Conservation (phyloP, 2,797 vertebrate genomes). For the Glossophaga mutica region DNA sequence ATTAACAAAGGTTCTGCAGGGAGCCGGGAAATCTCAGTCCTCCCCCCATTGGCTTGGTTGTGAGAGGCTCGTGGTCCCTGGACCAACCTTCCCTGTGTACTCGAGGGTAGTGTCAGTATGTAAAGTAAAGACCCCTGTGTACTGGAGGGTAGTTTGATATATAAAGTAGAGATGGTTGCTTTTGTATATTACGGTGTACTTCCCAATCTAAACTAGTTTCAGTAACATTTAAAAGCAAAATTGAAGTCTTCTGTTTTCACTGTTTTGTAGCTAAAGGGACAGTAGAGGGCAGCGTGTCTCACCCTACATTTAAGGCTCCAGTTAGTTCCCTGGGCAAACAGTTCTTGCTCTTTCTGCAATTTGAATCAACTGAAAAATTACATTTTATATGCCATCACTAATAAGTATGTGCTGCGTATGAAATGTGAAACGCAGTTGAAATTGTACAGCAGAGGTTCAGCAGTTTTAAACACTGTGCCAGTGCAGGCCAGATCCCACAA, state of each 20-base stretch:
- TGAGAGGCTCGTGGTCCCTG: not conserved
- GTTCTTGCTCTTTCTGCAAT: not conserved
- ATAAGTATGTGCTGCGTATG: not conserved
- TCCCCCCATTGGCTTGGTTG: not conserved
- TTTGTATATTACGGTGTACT: not conserved
- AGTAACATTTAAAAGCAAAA: constrained; percentile 4
- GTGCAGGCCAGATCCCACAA: not conserved
- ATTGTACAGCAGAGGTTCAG: not conserved
- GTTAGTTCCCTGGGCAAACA: not conserved
- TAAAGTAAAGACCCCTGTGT: not conserved
- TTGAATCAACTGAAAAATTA: not conserved
- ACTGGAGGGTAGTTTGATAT: not conserved
- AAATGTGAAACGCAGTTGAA: not conserved
- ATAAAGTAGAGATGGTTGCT: not conserved
- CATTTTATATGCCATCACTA: not conserved
- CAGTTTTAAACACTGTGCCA: not conserved
- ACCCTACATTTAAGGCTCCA: not conserved
- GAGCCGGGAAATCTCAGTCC: not conserved
- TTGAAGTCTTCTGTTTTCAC: not conserved
- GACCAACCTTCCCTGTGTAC: not conserved
- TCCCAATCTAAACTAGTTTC: constrained; percentile 11
- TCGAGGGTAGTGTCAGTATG: not conserved
- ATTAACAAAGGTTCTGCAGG: not conserved
- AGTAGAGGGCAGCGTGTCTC: constrained; percentile 72
- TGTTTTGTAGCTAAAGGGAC: constrained; percentile 4